A percentile compares a stretch with the other conserved stretches of the same genome.
Evolutionary conservation across 2,888 invertebrate species (phyloP).

Genomic region (Stenichneumon culpator): DNA sequence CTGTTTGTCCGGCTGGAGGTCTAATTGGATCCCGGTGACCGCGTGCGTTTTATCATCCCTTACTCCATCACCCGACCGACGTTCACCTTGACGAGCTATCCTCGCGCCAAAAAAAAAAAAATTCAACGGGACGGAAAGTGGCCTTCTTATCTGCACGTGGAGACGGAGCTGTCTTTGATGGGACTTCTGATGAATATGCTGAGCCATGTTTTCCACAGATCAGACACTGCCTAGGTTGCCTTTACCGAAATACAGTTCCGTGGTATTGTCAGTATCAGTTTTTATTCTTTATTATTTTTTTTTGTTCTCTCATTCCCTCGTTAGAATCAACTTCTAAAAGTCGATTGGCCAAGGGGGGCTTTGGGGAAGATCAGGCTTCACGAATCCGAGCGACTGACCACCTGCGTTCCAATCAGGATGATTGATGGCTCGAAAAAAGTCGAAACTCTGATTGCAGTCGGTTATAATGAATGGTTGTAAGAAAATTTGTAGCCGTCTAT

Average conservation of each 20-base stretch:
- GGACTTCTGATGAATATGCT: not conserved
- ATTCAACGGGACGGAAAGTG: slow-evolving; percentile 47
- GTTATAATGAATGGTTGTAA: not conserved
- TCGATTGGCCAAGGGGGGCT: no score
- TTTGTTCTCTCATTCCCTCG: not conserved
- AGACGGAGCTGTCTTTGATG: slow-evolving; percentile 12
- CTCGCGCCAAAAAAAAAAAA: slow-evolving; percentile 13
- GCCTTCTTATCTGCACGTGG: slow-evolving; percentile 8
- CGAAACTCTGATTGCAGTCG: not conserved
- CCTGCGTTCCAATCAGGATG: not conserved
- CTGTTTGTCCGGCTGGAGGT: slow-evolving; percentile 64
- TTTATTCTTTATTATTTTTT: not conserved
- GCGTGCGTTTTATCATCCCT: slow-evolving; percentile 67
- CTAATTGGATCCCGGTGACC: slow-evolving; percentile 64
- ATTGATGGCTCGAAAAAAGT: not conserved
- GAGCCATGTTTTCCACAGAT: not conserved
- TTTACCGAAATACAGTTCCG: not conserved
- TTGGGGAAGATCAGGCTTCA: no score
- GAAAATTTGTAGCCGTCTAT: not conserved
- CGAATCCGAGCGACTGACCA: not conserved
- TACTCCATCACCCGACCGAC: slow-evolving; percentile 6
- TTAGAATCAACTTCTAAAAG: no score
- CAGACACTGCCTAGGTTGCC: not conserved
- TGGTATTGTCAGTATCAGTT: not conserved
- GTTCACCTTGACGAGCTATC: slow-evolving; percentile 27